Base-by-base conservation (phyloP, 1,140 invertebrate species). In the Lerema accius region DNA sequence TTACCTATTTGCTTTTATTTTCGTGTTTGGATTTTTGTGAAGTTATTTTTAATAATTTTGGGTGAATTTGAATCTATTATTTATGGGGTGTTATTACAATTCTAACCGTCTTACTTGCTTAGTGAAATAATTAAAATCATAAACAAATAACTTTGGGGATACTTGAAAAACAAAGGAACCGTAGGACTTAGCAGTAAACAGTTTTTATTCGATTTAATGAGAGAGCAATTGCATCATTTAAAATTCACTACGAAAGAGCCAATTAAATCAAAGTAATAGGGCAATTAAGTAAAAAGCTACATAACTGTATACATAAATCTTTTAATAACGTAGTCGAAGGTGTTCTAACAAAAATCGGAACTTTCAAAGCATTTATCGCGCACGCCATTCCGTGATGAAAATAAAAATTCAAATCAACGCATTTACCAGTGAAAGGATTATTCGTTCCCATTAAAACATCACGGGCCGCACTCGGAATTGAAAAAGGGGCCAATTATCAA, bases 401-500 rank as follows among this genome's bases (percentile, higher is more conserved):
- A 58, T 58, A 58, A 58, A 58, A 58, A 58, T 58, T 58, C 55
- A 59, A 59, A 59, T 59, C 56, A 46, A 59, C 37, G 56, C 56
- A 48, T 39, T 59, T 48, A 39, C 43, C 32, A 59, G 56, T 48
- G 43, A 26, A 59, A 59, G 56, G 56, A 59, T 59, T 59, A 59
- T 59, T 48, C 55, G 55, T 58, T 59, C 43, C 56, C 43, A 48
- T 59, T 59, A 59, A 59, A 59, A 59, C 56, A 59, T 59, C 56
- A 59, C 56, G 56, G 56, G 43, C 45, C 56, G 56, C 56, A 59
- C 56, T 59, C 56, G 11, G 43, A 67, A 62, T 67, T 67, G 65
- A 43, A 63, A 67, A 62, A 67, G 73, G 65, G 66, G 67, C 69
- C 75, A 80, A 83, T 79, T 82, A 80, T 76, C 61, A 69, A 67